Conservation (phyloP, 2,888 invertebrate genomes). For the Sussaba pulchella region DNA sequence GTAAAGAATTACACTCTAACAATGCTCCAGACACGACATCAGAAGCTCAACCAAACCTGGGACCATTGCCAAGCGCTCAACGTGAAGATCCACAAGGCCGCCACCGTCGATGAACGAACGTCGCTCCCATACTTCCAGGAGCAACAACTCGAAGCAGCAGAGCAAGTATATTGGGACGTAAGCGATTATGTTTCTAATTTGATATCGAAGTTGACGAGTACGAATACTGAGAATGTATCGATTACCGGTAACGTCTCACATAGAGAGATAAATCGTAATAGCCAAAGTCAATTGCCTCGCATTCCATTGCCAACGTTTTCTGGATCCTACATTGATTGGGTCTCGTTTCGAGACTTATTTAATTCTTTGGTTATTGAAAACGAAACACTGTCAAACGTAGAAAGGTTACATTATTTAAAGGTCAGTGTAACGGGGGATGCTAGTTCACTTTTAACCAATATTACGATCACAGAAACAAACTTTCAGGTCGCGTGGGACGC, state of each 20-base stretch:
- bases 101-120: neutral
- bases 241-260: neutral
- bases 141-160: neutral
- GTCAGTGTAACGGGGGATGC: conserved; percentile 14
- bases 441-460: conserved; percentile 17
- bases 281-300: neutral
- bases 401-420: no score
- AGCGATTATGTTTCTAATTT: conserved; percentile 13
- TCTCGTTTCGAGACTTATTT: conserved; percentile 18
- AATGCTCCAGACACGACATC: neutral
- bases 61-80: neutral
- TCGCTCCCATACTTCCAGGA: neutral
- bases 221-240: neutral
- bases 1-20: neutral
- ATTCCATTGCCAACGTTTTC: conserved; percentile 17
- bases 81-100: neutral
- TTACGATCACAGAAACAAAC: conserved; percentile 26
- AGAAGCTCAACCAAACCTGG: conserved; percentile 3
- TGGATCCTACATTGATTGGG: conserved; percentile 10
- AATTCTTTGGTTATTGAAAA: conserved; percentile 18
- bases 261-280: neutral
- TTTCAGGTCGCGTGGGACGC: conserved; percentile 8
- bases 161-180: conserved; percentile 15
- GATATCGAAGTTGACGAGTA: neutral
- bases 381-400: neutral